Evolutionary conservation across 2,113 vertebrate genomes (phyloP), one percentile per base, ranked within the genome.

Genomic region (Lanius ludovicianus): DNA sequence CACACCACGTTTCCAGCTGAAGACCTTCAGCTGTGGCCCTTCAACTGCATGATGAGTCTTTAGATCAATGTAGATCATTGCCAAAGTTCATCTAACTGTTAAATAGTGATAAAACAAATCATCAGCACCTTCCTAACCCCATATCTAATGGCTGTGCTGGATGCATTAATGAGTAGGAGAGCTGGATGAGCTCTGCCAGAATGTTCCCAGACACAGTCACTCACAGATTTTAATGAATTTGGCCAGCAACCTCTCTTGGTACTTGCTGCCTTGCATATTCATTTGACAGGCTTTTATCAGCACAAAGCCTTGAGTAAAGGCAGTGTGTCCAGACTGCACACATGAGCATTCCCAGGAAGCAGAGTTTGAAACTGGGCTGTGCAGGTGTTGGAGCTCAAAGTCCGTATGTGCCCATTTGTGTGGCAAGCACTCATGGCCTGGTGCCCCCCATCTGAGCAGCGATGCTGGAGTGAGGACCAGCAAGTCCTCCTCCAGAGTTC

Each of bases 351-450:
- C 28, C 35, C 1, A 3, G 41, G 62, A 89, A 93, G 68, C 10
- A 41, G 65, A 80, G 65, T 53, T 60, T 80, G 89, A 83, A 85
- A 68, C 30, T 39, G n/a, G 13, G 18, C 25, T 15, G 1, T 15
- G 27, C 4, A 7, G 17, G 12, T 75, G 24, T 5, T 68, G 37
- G 69, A 78, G 31, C 78, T 78, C 31, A 4, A 87, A 81, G 70
- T n/a, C 39, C 0, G 0, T 27, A 13, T 10, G 18, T 42, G 23
- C 15, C 33, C 28, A 9, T 22, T 13, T 0, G 0, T 4, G 13
- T 22, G 19, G 37, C 0, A 1, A 81, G 15, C 5, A 11, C 19
- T n/a, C 4, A 0, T 0, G 1, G 16, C 27, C 44, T 83, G 41
- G n/a, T 71, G 9, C 33, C 18, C 18, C 17, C 13, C 7, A 6